These are phyloP conservation scores for Chironomus riparius DNA, from an alignment of 2,888 invertebrate genomes.

Conservation along the genomic window DNA sequence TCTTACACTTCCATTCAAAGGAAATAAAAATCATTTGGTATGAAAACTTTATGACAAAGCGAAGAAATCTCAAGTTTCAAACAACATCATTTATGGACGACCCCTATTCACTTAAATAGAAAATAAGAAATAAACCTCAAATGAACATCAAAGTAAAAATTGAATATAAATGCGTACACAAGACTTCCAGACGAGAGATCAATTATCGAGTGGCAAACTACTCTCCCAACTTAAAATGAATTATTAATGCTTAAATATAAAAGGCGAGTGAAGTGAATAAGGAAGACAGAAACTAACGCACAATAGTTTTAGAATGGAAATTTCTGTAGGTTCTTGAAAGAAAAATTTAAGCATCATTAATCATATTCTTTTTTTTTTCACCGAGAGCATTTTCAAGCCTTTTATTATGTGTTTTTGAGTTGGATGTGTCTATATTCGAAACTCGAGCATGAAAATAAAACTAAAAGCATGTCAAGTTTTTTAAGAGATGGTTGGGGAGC, in stretches of 20 bases:
- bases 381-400: too few relatives aligned
- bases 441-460: too few relatives aligned
- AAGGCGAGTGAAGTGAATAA: neutral
- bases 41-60: too few relatives aligned
- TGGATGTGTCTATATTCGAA: too few relatives aligned
- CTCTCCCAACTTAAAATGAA: slow-evolving; percentile 11
- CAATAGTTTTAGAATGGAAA: neutral
- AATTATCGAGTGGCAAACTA: slow-evolving; percentile 22
- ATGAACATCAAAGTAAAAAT: neutral
- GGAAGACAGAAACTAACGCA: too few relatives aligned
- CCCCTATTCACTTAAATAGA: neutral
- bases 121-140: neutral
- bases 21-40: too few relatives aligned
- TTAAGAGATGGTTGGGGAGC: too few relatives aligned
- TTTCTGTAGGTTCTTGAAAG: slow-evolving; percentile 17
- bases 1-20: too few relatives aligned
- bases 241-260: slow-evolving; percentile 2
- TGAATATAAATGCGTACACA: neutral
- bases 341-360: slow-evolving; percentile 7
- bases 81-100: too few relatives aligned
- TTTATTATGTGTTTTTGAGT: too few relatives aligned
- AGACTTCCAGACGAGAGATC: slow-evolving; percentile 10
- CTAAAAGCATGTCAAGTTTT: too few relatives aligned
- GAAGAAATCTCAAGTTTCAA: too few relatives aligned
- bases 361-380: slow-evolving; percentile 13